phyloP scores from a whole-genome alignment of 2,797 vertebrate species.

The Glossophaga mutica region DNA sequence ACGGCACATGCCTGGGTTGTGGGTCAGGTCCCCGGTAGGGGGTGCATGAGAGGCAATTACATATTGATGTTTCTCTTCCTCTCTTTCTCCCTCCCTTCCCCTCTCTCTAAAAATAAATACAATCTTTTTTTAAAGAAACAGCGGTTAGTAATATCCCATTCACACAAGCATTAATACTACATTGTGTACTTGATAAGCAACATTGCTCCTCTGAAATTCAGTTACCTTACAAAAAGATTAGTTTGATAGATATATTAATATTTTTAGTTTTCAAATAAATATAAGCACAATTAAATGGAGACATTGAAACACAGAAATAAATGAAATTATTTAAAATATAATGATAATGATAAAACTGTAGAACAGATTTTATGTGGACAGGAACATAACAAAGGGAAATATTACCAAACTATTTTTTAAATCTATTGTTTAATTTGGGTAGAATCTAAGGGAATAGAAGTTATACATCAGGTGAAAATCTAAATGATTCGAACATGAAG shows the following conservation, averaged over 20 bases:
- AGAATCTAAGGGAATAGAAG: background rate
- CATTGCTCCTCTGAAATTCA: background rate
- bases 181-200: background rate
- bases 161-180: background rate
- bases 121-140: background rate
- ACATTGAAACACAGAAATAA: background rate
- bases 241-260: background rate
- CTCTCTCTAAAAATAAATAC: too few species aligned
- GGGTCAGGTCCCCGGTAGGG: too few species aligned
- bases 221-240: background rate
- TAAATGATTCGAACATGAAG: background rate
- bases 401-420: background rate
- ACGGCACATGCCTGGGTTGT: too few species aligned
- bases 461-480: background rate
- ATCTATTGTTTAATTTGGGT: background rate
- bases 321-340: slow-evolving; percentile 7
- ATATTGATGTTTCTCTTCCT: too few species aligned
- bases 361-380: background rate
- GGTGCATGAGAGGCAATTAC: too few species aligned
- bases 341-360: background rate
- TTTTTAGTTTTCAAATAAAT: slow-evolving; percentile 20
- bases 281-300: background rate
- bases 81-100: too few species aligned
- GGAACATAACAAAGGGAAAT: background rate
- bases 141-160: background rate